Base-by-base conservation (phyloP, 1,140 invertebrate genomes). In the Centruroides sculpturatus region DNA sequence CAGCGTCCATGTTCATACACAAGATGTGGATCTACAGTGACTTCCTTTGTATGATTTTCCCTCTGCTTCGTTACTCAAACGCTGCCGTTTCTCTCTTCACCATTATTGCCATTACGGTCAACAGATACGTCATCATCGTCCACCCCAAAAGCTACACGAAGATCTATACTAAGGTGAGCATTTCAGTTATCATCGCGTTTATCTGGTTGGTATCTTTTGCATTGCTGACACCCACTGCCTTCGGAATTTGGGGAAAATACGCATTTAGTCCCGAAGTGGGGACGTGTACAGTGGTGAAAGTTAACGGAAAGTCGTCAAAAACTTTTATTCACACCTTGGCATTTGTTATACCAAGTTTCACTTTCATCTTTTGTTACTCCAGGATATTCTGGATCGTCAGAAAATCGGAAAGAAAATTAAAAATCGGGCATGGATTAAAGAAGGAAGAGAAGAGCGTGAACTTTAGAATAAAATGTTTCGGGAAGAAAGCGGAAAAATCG, bases 71-170 rank as follows among this genome's bases (percentile, higher is more conserved):
- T 61, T 92, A 92, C 66, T 87, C 86, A 35, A 89, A 89, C 68
- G 83, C 90, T 5, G 89, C 87, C 0, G 86, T 91, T 0, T 91
- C 88, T 3, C 75, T 92, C n/a, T 75, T 91, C 9, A 87, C 85
- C 67, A 87, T 92, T 10, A 85, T 83, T 6, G 85, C 87, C 71
- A 92, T 92, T 67, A 91, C 88, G 5, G 83, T 92, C 63, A 91
- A 89, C 74, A 86, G 68, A 52, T 89, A 89, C 69, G 80, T 89
- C 48, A 87, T 89, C 82, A 88, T 90, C 60, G 84, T 84, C 13
- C 86, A 89, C 74, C 86, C 85, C 3, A 76, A 82, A 61, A 73
- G 85, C 74, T 79, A 58, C 11, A 74, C 86, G 85, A 69, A 72
- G 69, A 72, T 89, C 47, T 90, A 89, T 69, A 81, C 81, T 66